Evolutionary conservation across 1,140 invertebrate genomes (phyloP), one percentile per base, ranked within the genome.

Genomic region (Drosophila nikananu): DNA sequence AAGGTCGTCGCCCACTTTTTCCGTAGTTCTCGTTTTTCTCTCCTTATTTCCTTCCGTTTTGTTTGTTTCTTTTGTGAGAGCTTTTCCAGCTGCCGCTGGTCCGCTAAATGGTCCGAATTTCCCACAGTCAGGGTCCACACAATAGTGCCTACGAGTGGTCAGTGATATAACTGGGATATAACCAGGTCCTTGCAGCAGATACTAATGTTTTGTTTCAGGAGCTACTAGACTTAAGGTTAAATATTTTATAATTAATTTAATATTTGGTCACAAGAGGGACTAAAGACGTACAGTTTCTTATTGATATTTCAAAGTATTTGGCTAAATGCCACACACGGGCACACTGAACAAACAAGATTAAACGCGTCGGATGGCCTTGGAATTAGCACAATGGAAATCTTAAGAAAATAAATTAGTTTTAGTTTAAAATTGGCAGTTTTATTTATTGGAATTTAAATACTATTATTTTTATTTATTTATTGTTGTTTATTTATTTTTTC

Each of bases 1-100:
- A 78, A 78, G 75, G 75, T 78, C 74, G 75, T 78, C 74, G 75
- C 42, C 75, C 74, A 78, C 63, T 77, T 77, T 78, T 51, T 62
- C 27, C 13, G 7, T 54, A 41, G 27, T 52, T 41, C 48, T 52
- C 39, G n/a, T 46, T 48, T 72, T 62, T 61, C 35, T 41, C 51
- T 57, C 32, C n/a, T 39, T 75, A 41, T 55, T 49, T 59, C 41
- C 63, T 77, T 77, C 54, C 61, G 52, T 57, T 76, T 44, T 44
- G 39, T 51, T 54, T 68, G 49, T 60, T 61, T 77, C 55, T 61
- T 77, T 78, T 70, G 58, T 79, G 76, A 59, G 76, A 79, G 58
- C 58, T 63, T 79, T 79, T 44, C 58, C 76, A 79, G 75, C 76
- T 79, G 76, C 75, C 74, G 64, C 54, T 55, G 71, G 73, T 42